phyloP scores from a whole-genome alignment of 2,113 vertebrate species.

The Clinocottus analis region DNA sequence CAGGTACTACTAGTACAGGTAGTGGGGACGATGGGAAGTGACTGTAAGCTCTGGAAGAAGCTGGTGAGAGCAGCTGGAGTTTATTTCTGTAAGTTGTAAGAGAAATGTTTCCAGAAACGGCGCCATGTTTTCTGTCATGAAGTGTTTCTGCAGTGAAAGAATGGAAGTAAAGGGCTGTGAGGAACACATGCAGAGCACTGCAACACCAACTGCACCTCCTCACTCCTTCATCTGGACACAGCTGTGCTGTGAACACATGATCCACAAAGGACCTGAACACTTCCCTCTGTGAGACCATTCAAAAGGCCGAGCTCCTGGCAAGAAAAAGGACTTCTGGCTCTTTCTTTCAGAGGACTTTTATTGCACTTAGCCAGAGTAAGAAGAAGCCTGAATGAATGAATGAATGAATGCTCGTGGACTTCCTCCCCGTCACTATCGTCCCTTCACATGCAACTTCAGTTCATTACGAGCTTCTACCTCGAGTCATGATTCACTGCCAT shows the following conservation, averaged over 20 bases:
- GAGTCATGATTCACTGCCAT: not conserved
- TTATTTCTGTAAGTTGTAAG: not conserved
- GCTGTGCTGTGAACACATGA: constrained; percentile 8
- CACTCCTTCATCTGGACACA: not conserved
- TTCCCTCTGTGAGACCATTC: not conserved
- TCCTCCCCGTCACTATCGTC: not conserved
- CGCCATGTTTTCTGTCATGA: not conserved
- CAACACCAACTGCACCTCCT: no score
- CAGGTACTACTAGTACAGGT: no score
- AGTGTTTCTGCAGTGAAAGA: not conserved
- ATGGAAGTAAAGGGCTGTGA: not conserved
- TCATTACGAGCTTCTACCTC: not conserved
- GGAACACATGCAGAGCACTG: not conserved
- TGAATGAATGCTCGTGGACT: not conserved
- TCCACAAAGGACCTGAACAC: not conserved
- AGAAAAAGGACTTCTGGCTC: not conserved
- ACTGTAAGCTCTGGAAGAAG: not conserved
- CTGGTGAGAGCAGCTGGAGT: not conserved
- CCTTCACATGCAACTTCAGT: not conserved
- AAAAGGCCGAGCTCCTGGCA: not conserved
- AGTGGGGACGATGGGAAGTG: not conserved
- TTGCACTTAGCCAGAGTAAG: constrained; percentile 40
- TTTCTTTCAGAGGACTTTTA: constrained; percentile 22
- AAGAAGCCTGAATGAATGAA: no score
- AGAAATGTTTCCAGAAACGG: not conserved